A percentile compares a stretch with the other conserved stretches of the same genome.
These are phyloP conservation scores for Xyrichtys novacula DNA, from an alignment of 2,797 vertebrate genomes.

Conservation along the genomic window DNA sequence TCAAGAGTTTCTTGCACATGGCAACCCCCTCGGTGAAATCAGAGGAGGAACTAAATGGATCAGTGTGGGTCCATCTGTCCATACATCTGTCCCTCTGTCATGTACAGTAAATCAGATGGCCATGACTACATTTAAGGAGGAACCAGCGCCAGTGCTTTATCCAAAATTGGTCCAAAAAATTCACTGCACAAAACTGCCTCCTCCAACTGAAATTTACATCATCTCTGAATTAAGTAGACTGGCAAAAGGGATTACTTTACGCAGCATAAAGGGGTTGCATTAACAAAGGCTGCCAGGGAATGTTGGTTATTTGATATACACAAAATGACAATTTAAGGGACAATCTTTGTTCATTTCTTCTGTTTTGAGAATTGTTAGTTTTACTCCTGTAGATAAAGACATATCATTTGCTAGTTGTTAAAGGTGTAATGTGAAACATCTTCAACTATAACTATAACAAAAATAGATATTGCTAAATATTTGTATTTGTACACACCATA, in stretches of 20 bases:
- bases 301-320: too few species aligned
- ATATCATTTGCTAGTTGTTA: too few species aligned
- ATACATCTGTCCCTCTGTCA: constrained; percentile 41
- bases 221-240: not conserved
- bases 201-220: too few species aligned
- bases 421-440: too few species aligned
- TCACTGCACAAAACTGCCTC: too few species aligned
- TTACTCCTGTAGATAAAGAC: too few species aligned
- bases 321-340: too few species aligned
- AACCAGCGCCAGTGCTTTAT: not conserved
- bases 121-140: not conserved
- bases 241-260: not conserved
- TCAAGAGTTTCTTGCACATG: constrained; percentile 7
- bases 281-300: not conserved
- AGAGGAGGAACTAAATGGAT: constrained; percentile 34
- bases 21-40: constrained; percentile 31
- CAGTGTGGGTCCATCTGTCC: constrained; percentile 42
- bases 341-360: not conserved
- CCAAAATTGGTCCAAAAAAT: too few species aligned
- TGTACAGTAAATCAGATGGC: constrained; percentile 8
- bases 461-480: too few species aligned
- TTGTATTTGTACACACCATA: too few species aligned
- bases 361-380: not conserved
- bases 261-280: constrained; percentile 2
- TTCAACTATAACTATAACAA: too few species aligned